Conservation (phyloP, 2,113 vertebrate species). For the Prunella himalayana region DNA sequence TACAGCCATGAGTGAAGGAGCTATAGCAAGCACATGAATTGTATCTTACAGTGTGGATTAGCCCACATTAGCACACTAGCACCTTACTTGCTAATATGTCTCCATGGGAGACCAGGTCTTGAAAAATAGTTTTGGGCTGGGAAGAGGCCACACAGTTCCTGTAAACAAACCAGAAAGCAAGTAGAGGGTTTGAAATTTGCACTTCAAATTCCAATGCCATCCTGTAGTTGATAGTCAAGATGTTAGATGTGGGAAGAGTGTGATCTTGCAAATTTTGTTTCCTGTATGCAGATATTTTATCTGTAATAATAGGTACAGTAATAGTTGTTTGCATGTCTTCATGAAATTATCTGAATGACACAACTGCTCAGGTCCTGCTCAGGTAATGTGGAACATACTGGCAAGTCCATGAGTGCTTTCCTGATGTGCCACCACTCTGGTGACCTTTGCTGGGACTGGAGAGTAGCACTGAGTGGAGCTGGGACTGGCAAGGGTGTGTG, state of each 20-base stretch:
- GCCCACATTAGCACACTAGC: neutral
- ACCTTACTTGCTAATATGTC: neutral
- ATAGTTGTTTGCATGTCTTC: neutral
- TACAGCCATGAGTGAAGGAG: neutral
- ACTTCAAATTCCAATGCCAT: neutral
- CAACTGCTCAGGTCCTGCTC: neutral
- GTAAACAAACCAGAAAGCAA: neutral
- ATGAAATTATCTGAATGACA: neutral
- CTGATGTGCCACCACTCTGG: neutral
- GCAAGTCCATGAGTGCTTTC: neutral
- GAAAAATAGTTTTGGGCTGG: neutral
- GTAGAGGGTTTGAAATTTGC: neutral
- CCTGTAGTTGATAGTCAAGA: neutral
- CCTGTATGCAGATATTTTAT: neutral
- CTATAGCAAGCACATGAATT: neutral
- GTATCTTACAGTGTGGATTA: neutral
- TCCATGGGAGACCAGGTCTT: neutral
- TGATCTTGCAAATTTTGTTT: neutral
- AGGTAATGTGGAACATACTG: neutral
- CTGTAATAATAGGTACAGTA: neutral
- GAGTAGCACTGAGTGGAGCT: neutral
- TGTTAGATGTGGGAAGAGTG: neutral
- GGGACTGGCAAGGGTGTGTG: fast-evolving
- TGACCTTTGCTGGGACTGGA: neutral
- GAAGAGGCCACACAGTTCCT: neutral